Percentiles rank a stretch among this genome's conserved stretches.
phyloP scores from a whole-genome alignment of 2,797 vertebrate genomes.

The Eulemur albifrons region DNA sequence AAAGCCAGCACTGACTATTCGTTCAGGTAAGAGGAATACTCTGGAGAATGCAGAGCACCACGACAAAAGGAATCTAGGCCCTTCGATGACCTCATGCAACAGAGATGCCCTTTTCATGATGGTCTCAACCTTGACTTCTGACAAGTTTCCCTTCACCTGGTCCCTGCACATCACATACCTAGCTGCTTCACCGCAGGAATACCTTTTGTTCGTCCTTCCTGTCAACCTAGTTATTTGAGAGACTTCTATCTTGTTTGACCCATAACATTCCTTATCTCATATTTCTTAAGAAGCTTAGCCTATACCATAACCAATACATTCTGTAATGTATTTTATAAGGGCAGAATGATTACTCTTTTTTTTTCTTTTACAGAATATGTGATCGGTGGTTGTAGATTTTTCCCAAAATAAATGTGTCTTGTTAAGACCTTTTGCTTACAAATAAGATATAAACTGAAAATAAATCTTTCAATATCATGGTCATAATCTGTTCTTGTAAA shows the following conservation, averaged over 20 bases:
- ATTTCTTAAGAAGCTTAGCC: not conserved
- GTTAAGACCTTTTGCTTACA: not conserved
- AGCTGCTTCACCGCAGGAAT: not conserved
- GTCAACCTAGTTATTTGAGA: not conserved
- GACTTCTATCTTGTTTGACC: not conserved
- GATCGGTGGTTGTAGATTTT: not conserved
- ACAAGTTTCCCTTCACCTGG: not conserved
- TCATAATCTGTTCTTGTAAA: not conserved
- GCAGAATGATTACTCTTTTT: not conserved
- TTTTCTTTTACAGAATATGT: not conserved
- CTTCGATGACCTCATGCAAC: not conserved
- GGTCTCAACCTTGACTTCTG: not conserved
- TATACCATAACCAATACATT: not conserved
- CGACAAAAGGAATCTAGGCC: not conserved
- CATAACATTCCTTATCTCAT: not conserved
- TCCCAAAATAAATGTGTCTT: not conserved
- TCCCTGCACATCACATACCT: not conserved
- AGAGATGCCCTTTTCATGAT: not conserved
- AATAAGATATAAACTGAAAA: not conserved
- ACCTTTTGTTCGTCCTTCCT: not conserved
- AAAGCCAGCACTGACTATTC: not conserved
- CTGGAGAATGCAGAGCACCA: not conserved
- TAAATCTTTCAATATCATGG: not conserved
- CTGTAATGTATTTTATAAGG: not conserved
- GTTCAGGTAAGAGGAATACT: not conserved